Percentiles rank a stretch among this genome's conserved stretches.
phyloP scores from a whole-genome alignment of 2,888 invertebrate species.

The Caenorhabditis doughertyi region DNA sequence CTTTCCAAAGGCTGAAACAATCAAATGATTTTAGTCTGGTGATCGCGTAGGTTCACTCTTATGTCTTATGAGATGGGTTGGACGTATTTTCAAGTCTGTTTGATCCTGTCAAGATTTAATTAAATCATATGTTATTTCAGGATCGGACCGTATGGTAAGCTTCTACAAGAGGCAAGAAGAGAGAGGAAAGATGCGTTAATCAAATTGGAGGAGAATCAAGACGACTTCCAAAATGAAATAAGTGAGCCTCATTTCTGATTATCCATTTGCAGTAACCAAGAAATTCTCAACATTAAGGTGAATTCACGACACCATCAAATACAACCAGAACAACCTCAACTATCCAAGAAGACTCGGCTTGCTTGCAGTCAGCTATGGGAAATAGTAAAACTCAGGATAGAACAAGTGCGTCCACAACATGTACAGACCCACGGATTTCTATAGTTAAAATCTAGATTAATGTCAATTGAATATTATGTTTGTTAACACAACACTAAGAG shows the following conservation, averaged over 20 bases:
- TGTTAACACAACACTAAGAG: no score
- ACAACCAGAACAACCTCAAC: no score
- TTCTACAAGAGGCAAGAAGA: conserved; percentile 47
- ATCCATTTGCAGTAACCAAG: no score
- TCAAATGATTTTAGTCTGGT: conserved; percentile 13
- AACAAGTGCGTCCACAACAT: no score
- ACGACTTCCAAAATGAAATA: conserved; percentile 53
- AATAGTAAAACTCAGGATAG: no score
- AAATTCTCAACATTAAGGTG: no score
- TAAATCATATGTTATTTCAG: conserved; percentile 28
- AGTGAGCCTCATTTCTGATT: neutral
- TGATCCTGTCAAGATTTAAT: neutral
- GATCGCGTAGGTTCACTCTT: conserved; percentile 32
- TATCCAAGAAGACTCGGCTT: no score
- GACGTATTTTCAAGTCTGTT: conserved; percentile 39
- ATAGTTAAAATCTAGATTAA: no score
- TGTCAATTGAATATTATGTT: no score
- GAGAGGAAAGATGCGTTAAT: conserved; percentile 38
- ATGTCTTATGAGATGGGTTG: conserved; percentile 55
- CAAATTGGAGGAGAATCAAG: conserved; percentile 56
- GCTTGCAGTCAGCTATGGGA: no score
- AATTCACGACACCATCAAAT: no score
- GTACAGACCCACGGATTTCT: no score
- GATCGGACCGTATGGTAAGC: conserved; percentile 56
- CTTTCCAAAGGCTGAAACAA: neutral